Percentiles rank a stretch among this genome's conserved stretches.
Conservation (phyloP, 2,113 vertebrate species). For the Tapirus terrestris region DNA sequence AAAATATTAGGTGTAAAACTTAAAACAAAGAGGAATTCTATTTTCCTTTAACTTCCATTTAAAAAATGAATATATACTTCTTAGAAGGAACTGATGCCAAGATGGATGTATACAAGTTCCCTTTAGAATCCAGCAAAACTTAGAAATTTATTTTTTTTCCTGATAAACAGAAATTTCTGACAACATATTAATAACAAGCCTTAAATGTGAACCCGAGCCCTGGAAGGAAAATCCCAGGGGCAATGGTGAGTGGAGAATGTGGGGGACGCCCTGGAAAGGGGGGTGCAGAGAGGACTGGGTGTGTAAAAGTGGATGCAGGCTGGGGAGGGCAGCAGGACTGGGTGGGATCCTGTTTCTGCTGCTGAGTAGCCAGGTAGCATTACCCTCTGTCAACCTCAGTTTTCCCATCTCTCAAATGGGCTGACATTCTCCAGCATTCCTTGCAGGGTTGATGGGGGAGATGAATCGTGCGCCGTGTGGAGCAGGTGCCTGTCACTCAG, state of each 20-base stretch:
- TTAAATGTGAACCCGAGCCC: neutral
- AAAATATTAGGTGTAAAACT: neutral
- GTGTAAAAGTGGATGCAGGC: neutral
- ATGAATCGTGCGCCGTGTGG: accelerated
- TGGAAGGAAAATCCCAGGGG: neutral
- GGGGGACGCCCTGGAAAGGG: too few relatives aligned
- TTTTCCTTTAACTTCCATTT: neutral
- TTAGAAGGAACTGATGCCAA: neutral
- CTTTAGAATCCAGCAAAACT: neutral
- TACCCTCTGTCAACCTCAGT: neutral
- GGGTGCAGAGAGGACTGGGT: accelerated
- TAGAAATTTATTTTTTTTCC: neutral
- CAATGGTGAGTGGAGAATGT: neutral
- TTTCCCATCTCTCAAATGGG: neutral
- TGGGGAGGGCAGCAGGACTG: neutral
- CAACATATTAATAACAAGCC: neutral
- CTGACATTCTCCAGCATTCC: neutral
- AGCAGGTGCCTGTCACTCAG: neutral
- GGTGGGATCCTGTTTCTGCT: neutral
- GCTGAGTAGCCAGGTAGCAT: neutral
- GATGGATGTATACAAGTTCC: neutral
- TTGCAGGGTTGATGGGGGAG: neutral
- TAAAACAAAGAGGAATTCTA: neutral
- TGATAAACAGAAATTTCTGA: neutral
- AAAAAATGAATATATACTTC: neutral